Evolutionary conservation across 2,113 vertebrate genomes (phyloP), one percentile per base, ranked within the genome.

Genomic region (Anolis carolinensis): DNA sequence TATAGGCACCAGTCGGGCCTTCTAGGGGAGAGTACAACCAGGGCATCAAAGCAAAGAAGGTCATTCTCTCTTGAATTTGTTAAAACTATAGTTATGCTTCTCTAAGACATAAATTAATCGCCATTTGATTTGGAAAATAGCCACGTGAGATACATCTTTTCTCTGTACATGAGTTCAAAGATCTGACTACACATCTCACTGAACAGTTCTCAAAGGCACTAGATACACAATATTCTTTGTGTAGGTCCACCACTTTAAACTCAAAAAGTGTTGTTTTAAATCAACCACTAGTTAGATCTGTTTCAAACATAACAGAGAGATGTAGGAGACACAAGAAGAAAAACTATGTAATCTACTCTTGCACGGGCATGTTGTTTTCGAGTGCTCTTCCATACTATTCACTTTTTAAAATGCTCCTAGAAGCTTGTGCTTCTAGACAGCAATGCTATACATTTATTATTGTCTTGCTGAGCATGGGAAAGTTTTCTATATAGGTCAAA

Each of bases 121-220:
- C 27, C 27, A 34, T 30, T 27, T 72, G 65, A 44, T 27, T 79
- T 79, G 0, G 5, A 50, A 50, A 50, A 48, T 2, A 1, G 4
- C 32, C 21, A 55, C 83, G 83, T 79, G 86, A 80, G 87, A 27
- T 16, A 82, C 82, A 34, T 74, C 21, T 73, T 2, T 52, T 20
- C 65, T 87, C 75, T 34, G 11, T 65, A 7, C 30, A 81, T 63
- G 80, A 80, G 18, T 30, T 48, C 18, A 82, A 23, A n/a, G 14
- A 48, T 9, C 8, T 16, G 1, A 6, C 52, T 82, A 13, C 5
- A 52, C 6, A 4, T 68, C 63, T 16, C 16, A 10, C 9, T 34
- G 44, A 27, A 34, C 21, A 23, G 55, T 34, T 18, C 21, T 81
- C 62, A 70, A 6, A 81, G 39, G 13, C 63, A 20, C 23, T 25